Conservation (phyloP, 1,140 invertebrate species). For the Heliconius himera region DNA sequence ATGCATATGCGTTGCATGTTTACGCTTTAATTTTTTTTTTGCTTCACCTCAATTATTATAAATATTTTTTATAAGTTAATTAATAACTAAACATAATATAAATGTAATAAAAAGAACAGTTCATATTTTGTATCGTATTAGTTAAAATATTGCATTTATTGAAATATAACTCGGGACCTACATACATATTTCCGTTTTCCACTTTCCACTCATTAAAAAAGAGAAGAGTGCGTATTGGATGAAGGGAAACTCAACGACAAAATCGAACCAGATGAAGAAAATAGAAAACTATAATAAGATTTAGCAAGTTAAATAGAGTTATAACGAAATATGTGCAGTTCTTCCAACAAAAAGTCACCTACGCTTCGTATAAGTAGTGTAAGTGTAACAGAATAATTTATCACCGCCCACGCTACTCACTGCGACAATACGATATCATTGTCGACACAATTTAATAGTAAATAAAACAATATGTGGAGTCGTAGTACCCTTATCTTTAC, state of each 20-base stretch:
- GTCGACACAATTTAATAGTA: conserved; percentile 19
- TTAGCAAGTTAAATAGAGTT: neutral
- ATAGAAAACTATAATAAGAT: no score
- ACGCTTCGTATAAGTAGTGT: conserved; percentile 19
- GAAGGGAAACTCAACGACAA: neutral
- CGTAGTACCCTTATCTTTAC: neutral
- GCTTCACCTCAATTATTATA: neutral
- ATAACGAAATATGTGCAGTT: conserved; percentile 16
- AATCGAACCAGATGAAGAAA: no score
- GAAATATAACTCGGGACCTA: no score
- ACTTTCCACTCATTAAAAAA: no score
- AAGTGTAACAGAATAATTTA: conserved; percentile 45
- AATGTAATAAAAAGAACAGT: neutral
- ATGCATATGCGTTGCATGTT: neutral
- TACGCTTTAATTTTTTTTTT: neutral
- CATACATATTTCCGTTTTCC: no score
- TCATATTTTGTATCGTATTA: neutral
- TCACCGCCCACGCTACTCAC: conserved; percentile 41
- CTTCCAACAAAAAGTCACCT: neutral
- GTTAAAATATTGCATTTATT: neutral
- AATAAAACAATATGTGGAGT: neutral
- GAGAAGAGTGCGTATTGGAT: neutral
- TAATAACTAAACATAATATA: neutral
- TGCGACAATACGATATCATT: conserved; percentile 31
- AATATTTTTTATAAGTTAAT: no score